Evolutionary conservation across 1,140 invertebrate genomes (phyloP).

Genomic region (Procambarus clarkii): DNA sequence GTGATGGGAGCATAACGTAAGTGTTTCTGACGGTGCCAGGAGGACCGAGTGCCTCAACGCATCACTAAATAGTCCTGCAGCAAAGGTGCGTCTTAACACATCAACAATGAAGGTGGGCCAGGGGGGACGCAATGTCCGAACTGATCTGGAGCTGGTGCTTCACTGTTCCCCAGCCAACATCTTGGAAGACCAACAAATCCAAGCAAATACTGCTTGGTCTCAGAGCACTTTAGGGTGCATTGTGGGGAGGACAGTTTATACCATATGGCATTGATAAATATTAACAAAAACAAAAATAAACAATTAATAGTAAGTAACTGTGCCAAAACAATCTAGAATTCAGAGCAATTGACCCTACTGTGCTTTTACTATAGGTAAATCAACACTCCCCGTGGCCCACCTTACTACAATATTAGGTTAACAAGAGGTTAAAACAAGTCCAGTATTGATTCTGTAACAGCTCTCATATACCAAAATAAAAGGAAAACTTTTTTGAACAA

Average conservation of each 20-base stretch:
- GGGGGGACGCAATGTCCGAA: slow-evolving; percentile 25
- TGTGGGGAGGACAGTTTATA: slow-evolving; percentile 16
- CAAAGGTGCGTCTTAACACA: slow-evolving; percentile 54
- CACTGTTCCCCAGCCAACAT: slow-evolving; percentile 46
- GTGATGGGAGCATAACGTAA: slow-evolving; percentile 41
- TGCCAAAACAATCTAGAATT: slow-evolving; percentile 15
- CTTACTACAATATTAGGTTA: slow-evolving; percentile 57
- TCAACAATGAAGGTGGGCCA: slow-evolving; percentile 63
- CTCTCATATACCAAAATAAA: slow-evolving; percentile 68
- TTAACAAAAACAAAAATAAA: slow-evolving; percentile 2
- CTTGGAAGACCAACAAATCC: slow-evolving; percentile 33
- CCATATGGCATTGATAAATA: slow-evolving; percentile 7
- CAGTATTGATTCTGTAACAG: slow-evolving; percentile 64
- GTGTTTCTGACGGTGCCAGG: slow-evolving; percentile 46
- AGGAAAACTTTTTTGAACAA: slow-evolving; percentile 52
- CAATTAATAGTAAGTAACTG: background rate
- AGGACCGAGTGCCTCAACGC: slow-evolving; percentile 50
- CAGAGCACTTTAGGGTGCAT: slow-evolving; percentile 23
- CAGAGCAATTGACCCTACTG: slow-evolving; percentile 32
- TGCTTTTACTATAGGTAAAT: slow-evolving; percentile 39
- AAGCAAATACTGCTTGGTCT: slow-evolving; percentile 40
- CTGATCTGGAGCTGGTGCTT: slow-evolving; percentile 50
- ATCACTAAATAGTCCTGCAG: slow-evolving; percentile 56
- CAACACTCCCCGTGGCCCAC: slow-evolving; percentile 53
- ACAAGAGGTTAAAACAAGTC: slow-evolving; percentile 66